phyloP scores from a whole-genome alignment of 1,140 invertebrate species.

The Drosophila insularis region DNA sequence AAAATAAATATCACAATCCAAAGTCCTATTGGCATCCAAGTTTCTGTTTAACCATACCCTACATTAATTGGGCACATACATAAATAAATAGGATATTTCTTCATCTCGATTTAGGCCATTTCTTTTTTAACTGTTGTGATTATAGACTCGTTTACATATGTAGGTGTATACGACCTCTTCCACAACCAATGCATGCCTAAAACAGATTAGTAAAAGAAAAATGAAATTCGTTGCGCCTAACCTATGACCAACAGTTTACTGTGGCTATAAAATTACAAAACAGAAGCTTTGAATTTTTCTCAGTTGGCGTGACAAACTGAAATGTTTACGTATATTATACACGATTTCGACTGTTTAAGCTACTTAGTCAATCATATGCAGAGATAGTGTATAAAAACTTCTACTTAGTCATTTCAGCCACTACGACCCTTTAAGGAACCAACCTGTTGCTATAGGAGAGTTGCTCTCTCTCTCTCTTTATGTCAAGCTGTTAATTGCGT shows the following conservation, averaged over 20 bases:
- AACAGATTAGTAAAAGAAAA: too few species aligned
- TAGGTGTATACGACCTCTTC: too few species aligned
- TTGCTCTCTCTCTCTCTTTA: too few species aligned
- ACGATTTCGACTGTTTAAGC: background rate
- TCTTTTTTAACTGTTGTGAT: too few species aligned
- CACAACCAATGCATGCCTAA: too few species aligned
- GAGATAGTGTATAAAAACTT: background rate
- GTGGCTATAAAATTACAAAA: background rate
- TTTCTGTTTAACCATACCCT: background rate
- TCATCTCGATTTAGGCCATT: too few species aligned
- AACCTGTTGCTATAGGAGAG: conserved; percentile 21
- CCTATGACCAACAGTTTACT: too few species aligned
- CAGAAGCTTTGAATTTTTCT: background rate
- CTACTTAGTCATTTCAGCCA: background rate
- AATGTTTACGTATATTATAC: background rate
- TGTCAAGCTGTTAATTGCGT: conserved; percentile 20
- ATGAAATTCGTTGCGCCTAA: too few species aligned
- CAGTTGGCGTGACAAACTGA: background rate
- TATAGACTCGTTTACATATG: too few species aligned
- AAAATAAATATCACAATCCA: background rate
- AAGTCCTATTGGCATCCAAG: conserved; percentile 4
- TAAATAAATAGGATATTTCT: too few species aligned
- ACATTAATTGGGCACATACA: too few species aligned
- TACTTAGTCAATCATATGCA: too few species aligned
- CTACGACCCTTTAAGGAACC: background rate